Percentiles rank a stretch among this genome's conserved stretches.
Conservation (phyloP, 1,140 invertebrate genomes). For the Lanistes nyassanus region DNA sequence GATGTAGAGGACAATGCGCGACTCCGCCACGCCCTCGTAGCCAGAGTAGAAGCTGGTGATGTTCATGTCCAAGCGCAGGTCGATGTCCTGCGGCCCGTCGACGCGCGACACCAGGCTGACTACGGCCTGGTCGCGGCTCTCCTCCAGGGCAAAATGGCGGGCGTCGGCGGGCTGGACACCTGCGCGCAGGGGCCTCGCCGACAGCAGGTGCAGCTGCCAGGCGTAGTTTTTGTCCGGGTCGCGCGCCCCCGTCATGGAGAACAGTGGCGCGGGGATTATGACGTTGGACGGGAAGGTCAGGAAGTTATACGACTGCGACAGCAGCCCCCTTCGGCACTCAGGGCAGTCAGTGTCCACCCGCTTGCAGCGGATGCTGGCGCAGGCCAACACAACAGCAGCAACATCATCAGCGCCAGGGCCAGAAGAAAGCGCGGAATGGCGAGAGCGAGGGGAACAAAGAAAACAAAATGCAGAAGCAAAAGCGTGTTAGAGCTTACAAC, state of each 20-base stretch:
- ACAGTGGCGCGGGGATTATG: conserved; percentile 80
- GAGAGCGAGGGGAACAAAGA: not conserved
- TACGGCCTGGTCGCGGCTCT: conserved; percentile 74
- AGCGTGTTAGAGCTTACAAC: conserved; percentile 2
- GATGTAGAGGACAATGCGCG: conserved; percentile 85
- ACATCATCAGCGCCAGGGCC: too few relatives aligned
- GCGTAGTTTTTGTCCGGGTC: conserved; percentile 75
- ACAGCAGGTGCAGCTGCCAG: conserved; percentile 78
- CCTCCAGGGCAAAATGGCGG: conserved; percentile 50
- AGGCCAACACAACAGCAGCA: conserved; percentile 73
- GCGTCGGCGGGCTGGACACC: conserved; percentile 44
- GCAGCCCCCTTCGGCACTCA: conserved; percentile 79
- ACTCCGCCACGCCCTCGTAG: conserved; percentile 80
- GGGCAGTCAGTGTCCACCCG: conserved; percentile 76
- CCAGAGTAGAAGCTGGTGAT: conserved; percentile 66
- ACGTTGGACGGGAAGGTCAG: conserved; percentile 88
- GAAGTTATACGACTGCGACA: conserved; percentile 89
- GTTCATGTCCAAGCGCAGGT: conserved; percentile 87
- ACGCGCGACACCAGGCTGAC: conserved; percentile 79
- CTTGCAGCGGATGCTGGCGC: conserved; percentile 79
- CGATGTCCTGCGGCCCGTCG: conserved; percentile 88
- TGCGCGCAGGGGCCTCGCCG: conserved; percentile 40
- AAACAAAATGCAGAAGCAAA: not conserved
- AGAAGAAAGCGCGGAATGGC: too few relatives aligned
- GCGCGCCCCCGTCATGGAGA: conserved; percentile 84